Conservation (phyloP, 2,113 vertebrate species). For the Ochotona princeps region DNA sequence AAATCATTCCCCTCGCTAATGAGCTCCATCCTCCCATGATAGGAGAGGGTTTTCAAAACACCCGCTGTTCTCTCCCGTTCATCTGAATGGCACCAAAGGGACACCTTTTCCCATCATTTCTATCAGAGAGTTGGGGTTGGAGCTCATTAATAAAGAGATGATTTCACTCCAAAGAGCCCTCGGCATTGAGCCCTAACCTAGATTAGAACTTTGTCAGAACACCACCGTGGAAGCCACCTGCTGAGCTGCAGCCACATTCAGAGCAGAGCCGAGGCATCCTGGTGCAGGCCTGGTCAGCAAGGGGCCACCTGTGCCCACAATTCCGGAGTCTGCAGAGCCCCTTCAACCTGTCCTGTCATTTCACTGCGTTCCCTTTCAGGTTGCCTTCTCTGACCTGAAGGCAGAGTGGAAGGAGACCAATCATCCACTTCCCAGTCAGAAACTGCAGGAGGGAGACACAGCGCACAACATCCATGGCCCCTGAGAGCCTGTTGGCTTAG, state of each 20-base stretch:
- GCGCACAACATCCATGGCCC: too few relatives aligned
- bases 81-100: constrained; percentile 90
- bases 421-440: too few relatives aligned
- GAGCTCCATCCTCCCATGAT: constrained; percentile 89
- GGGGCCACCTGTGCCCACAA: not conserved
- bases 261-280: too few relatives aligned
- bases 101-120: constrained; percentile 87
- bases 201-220: constrained; percentile 84
- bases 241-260: not conserved
- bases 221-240: constrained; percentile 60
- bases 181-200: constrained; percentile 85
- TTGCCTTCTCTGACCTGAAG: not conserved
- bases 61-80: constrained; percentile 87
- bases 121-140: constrained; percentile 85
- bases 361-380: not conserved
- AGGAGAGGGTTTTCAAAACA: constrained; percentile 90
- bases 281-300: not conserved
- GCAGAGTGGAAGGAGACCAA: too few relatives aligned
- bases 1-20: constrained; percentile 89
- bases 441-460: rapidly evolving
- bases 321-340: not conserved
- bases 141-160: constrained; percentile 90
- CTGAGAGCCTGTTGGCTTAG: not conserved
- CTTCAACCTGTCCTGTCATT: not conserved
- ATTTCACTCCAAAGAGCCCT: constrained; percentile 87